Evolutionary conservation across 2,888 invertebrate genomes (phyloP), one percentile per base, ranked within the genome.

Genomic region (Platycheirus albimanus): DNA sequence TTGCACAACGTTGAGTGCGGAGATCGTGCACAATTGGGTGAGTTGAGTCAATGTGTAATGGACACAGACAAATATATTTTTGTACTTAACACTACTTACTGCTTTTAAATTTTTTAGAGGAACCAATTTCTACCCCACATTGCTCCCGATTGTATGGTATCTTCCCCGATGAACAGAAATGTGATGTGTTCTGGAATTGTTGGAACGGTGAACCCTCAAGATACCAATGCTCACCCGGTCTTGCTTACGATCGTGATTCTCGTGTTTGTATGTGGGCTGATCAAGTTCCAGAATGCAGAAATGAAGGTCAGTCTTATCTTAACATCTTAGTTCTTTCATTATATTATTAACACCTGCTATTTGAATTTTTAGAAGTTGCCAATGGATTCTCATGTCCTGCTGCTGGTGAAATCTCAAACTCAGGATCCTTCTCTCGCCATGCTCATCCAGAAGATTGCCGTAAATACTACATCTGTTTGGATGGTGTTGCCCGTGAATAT

Each of bases 221-320:
- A 88, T 98, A 98, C 92, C 97, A 97, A 91, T 98, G 98, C 93
- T 97, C 97, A 86, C 97, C 98, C 87, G 98, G 98, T 87, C 93
- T 98, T 61, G 98, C 97, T 86, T 98, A 98, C 93, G 96, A 98
- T 93, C 94, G 97, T 86, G 97, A 97, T 91, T 94, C 97, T 64
- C 94, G 98, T 86, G 96, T 97, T 72, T 97, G 97, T 92, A 97
- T 98, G 96, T 97, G 98, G 98, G 96, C 98, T 87, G 97, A 98
- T 92, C 96, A 97, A 92, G 96, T 97, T 78, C 96, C 97, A 64
- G 96, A 98, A 91, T 98, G 98, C 93, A 96, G 93, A 91, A 94
- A 94, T 89, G 96, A 97, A 91, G 97, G 97, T 97, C 92, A 88
- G 91, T 89, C 78, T 80, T 2, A 2, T 24, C 15, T n/a, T 15